These are phyloP conservation scores for Spialia ferax DNA, from an alignment of 2,888 invertebrate genomes.

Conservation along the genomic window DNA sequence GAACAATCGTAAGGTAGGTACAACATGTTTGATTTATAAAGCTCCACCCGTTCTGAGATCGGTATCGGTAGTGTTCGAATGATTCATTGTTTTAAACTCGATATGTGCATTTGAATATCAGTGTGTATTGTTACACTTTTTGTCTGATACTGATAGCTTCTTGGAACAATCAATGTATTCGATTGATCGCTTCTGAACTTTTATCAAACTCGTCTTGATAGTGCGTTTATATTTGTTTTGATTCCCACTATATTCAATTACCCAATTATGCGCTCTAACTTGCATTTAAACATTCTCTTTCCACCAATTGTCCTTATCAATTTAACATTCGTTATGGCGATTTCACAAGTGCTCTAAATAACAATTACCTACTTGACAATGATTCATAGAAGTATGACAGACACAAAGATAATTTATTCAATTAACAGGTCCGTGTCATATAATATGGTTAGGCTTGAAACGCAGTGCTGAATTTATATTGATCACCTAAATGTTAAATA, in stretches of 20 bases:
- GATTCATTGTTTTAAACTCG: slow-evolving; percentile 50
- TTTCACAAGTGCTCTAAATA: slow-evolving; percentile 39
- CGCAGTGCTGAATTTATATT: slow-evolving; percentile 8
- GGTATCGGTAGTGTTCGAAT: slow-evolving; percentile 46
- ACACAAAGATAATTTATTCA: slow-evolving; percentile 31
- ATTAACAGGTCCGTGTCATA: slow-evolving; percentile 21
- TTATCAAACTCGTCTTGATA: not conserved
- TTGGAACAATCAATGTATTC: slow-evolving; percentile 11
- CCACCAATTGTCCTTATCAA: slow-evolving; percentile 15
- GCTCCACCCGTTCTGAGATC: slow-evolving; percentile 57
- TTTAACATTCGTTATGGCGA: slow-evolving; percentile 5
- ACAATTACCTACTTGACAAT: slow-evolving; percentile 36
- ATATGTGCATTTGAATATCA: slow-evolving; percentile 38
- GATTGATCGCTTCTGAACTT: slow-evolving; percentile 4
- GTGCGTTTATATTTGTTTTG: too few relatives aligned
- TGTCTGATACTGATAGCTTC: slow-evolving; percentile 12
- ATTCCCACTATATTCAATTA: not conserved
- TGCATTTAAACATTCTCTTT: not conserved
- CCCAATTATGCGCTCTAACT: not conserved
- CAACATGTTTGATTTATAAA: slow-evolving; percentile 82
- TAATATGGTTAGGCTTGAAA: slow-evolving; percentile 3
- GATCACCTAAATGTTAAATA: not conserved
- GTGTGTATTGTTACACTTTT: slow-evolving; percentile 41
- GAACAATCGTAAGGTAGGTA: slow-evolving; percentile 72
- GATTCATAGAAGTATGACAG: slow-evolving; percentile 36